Evolutionary conservation across 2,113 vertebrate genomes (phyloP).

Genomic region (Clarias gariepinus): DNA sequence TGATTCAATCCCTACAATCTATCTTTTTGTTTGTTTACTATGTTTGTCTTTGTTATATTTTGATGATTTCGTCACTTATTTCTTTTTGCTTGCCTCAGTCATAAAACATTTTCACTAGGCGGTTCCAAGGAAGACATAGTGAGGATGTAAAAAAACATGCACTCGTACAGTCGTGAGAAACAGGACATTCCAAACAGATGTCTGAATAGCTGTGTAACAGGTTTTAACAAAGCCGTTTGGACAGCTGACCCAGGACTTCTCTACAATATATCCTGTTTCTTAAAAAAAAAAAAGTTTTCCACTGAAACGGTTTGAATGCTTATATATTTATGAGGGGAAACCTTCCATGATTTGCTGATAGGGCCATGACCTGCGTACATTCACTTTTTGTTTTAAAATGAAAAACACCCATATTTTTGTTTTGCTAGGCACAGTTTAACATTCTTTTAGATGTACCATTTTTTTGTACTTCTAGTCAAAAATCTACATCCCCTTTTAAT

Average conservation of each 20-base stretch:
- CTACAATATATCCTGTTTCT: background rate
- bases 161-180: background rate
- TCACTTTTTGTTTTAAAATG: background rate
- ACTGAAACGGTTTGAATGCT: too few species aligned
- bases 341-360: background rate
- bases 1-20: background rate
- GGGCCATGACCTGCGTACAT: background rate
- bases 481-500: too few species aligned
- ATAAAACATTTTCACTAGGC: background rate
- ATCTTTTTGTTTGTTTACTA: background rate
- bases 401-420: background rate
- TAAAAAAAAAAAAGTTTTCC: background rate
- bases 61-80: background rate
- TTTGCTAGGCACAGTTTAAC: background rate
- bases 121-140: background rate
- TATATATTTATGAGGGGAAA: background rate
- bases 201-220: background rate
- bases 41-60: background rate
- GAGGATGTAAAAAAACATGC: background rate
- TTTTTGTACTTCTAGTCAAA: background rate
- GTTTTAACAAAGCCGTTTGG: background rate
- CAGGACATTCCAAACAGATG: too few species aligned
- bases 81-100: background rate
- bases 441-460: background rate
- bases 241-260: background rate